Base-by-base conservation (phyloP, 2,888 invertebrate species). In the Epinotia nisella region DNA sequence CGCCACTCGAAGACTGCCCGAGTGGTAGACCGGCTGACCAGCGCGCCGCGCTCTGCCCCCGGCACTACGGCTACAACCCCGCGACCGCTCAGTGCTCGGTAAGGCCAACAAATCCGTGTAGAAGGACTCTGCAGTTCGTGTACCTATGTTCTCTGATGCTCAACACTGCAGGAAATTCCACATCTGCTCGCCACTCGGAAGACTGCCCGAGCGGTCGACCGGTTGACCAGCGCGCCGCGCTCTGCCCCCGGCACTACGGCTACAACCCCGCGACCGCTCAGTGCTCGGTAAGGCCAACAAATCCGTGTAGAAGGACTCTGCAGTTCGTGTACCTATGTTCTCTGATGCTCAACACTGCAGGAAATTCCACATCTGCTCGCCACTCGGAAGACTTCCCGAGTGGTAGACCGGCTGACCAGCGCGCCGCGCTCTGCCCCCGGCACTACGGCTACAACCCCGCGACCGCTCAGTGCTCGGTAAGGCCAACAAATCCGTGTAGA, bases 131-230 rank as follows among this genome's bases (percentile, higher is more conserved):
- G 21, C 21, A 24, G 21, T 1, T 24, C 2, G 21, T 24, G 21
- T 24, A 24, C 1, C 21, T 1, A 90, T 93, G 75, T 93, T 93
- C 79, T 92, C 92, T 0, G 92, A 93, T 62, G 90, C 93, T 0
- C 83, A 83, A 76, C 89, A 93, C 84, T 93, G 94, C 82, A 84
- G 90, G 24, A 92, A 90, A 78, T 93, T 91, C 81, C 93, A 94
- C 78, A 83, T 93, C 3, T 94, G 93, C 79, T 90, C 92, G 0
- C 93, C 93, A 0, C 89, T 90, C 0, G 88, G n/a, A 87, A 24
- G 88, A 86, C 3, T 58, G 87, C 0, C 91, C 90, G 1, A 85
- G 86, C n/a, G n/a, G n/a, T n/a, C n/a, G n/a, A n/a, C n/a, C n/a
- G n/a, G n/a, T n/a, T n/a, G n/a, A n/a, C n/a, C n/a, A n/a, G n/a